A percentile compares a stretch with the other conserved stretches of the same genome.
Evolutionary conservation across 2,113 vertebrate genomes (phyloP).

Genomic region (Ctenomys sociabilis): DNA sequence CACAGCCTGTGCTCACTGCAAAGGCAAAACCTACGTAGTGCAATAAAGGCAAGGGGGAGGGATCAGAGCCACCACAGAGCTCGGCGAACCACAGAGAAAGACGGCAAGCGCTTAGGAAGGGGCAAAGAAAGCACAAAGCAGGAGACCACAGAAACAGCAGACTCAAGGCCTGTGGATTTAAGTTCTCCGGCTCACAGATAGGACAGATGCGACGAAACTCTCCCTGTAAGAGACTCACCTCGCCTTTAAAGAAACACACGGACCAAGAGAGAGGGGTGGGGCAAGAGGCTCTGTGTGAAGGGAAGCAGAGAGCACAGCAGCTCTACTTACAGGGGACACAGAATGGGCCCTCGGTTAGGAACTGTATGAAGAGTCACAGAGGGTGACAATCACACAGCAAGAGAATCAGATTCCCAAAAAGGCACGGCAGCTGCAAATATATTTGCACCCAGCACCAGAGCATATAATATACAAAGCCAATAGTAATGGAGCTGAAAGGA

Average conservation of each 20-base stretch:
- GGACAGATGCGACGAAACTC: background rate
- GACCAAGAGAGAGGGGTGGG: background rate
- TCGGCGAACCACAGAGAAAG: background rate
- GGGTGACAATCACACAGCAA: background rate
- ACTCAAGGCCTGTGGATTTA: background rate
- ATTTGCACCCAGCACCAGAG: background rate
- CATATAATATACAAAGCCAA: background rate
- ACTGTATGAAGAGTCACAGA: background rate
- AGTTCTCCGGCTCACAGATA: background rate
- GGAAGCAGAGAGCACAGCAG: background rate
- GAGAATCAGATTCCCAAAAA: background rate
- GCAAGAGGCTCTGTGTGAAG: background rate
- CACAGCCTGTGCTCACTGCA: background rate
- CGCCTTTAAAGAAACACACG: background rate
- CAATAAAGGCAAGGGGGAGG: background rate
- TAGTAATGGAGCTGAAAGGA: background rate
- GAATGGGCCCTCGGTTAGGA: background rate
- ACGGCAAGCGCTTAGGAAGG: background rate
- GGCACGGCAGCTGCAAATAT: background rate
- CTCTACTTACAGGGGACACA: background rate
- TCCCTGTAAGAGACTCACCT: background rate
- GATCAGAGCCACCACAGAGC: background rate
- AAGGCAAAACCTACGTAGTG: background rate
- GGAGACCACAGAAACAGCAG: background rate
- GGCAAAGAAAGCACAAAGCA: background rate